Base-by-base conservation (phyloP, 2,888 invertebrate genomes). In the Zygaena filipendulae region DNA sequence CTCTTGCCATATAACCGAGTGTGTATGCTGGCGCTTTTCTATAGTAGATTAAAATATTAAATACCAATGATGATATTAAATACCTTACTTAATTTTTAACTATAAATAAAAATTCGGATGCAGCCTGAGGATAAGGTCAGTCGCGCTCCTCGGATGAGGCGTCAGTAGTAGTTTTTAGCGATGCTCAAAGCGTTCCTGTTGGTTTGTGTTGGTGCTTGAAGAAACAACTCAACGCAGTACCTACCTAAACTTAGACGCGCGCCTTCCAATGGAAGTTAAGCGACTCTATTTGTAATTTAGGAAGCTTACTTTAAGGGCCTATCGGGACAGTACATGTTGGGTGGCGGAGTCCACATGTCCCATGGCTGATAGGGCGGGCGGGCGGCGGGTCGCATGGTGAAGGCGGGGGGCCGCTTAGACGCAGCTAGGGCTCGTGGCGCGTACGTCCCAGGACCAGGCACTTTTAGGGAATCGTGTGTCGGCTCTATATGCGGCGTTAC, bases 321-420 rank as follows among this genome's bases (percentile, higher is more conserved):
- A 2, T 55, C 49, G 1, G 75, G 74, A 3, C 45, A 52, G 40
- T 74, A 74, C 67, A 74, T 67, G 38, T 74, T 75, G 3, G 74
- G 58, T 2, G 74, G 55, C 1, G 71, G 66, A 0, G 70, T 70
- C 75, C 75, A 75, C 45, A 53, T 47, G 22, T 70, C 70, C 43
- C 51, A 53, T 0, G 68, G 38, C 27, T 59, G 39, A 33, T 57
- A 68, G 0, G 51, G 52, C 0, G 67, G 66, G 8, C 43, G 47
- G 1, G 63, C 59, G 1, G 55, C 49, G 1, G 41, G 45, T 10
- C 50, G 46, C 35, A 67, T 37, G n/a, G 51, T 47, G 42, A 61
- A 74, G 0, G 62, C 61, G 0, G 75, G 74, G 0, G 56, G 43
- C 2, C 50, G 43, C 29, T 62, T 71, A 23, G 46, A 43, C 2